These are phyloP conservation scores for Melipona quadrifasciata DNA, from an alignment of 1,140 invertebrate species.

Conservation along the genomic window DNA sequence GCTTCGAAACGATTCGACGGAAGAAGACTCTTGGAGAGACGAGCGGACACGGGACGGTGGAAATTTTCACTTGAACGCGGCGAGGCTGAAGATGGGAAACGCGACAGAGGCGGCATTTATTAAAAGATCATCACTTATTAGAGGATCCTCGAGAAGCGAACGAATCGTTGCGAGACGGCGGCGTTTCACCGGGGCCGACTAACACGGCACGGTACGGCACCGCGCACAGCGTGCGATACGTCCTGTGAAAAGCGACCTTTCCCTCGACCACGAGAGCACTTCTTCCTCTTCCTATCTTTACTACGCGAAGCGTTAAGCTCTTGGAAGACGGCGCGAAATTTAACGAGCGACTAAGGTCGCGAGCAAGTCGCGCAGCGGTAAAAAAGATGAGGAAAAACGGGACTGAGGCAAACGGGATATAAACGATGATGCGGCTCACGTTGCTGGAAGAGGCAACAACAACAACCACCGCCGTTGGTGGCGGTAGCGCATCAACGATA, in stretches of 20 bases:
- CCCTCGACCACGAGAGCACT: constrained; percentile 33
- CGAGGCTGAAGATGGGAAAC: not conserved
- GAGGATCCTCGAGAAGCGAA: constrained; percentile 34
- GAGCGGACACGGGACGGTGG: constrained; percentile 4
- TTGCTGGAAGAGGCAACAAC: constrained; percentile 24
- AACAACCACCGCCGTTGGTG: too few species aligned
- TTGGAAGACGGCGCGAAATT: constrained; percentile 57
- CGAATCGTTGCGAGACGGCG: not conserved
- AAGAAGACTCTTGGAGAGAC: not conserved
- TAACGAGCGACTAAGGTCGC: constrained; percentile 57
- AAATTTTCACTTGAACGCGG: not conserved
- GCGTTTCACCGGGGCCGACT: not conserved
- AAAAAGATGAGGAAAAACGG: constrained; percentile 54
- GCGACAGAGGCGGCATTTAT: constrained; percentile 28
- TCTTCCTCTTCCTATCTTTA: constrained; percentile 40
- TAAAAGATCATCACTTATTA: constrained; percentile 48
- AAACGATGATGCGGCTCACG: constrained; percentile 26
- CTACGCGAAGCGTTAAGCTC: constrained; percentile 53
- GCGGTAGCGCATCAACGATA: constrained; percentile 10
- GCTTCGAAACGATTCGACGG: constrained; percentile 15
- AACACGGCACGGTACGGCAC: not conserved
- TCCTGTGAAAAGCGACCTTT: constrained; percentile 30
- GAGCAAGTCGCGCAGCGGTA: constrained; percentile 34
- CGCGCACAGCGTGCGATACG: not conserved
- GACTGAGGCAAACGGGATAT: constrained; percentile 44